Evolutionary conservation across 2,113 vertebrate genomes (phyloP), one percentile per base, ranked within the genome.

Genomic region (Gulo gulo): DNA sequence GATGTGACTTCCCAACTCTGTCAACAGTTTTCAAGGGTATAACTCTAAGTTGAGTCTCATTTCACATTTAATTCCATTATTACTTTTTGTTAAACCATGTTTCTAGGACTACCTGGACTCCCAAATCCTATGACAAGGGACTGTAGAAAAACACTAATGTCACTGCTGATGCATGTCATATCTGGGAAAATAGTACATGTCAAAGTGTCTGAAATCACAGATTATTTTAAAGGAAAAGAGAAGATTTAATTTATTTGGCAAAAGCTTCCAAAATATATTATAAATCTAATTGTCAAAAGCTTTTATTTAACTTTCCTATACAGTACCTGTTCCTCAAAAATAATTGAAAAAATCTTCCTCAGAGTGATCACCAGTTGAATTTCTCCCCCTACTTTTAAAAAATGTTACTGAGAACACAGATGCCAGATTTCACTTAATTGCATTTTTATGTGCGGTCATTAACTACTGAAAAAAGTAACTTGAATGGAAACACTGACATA

Each of bases 401-500:
- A 98, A 98, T 94, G 76, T 98, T 98, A 63, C 97, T 98, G 97
- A 97, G 97, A 98, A 98, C 91, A 84, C 76, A 90, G 94, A 98
- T 98, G 98, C 98, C 98, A 99, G 98, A 98, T 98, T 99, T 98
- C 98, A 98, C 97, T 97, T 98, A 98, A 98, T 98, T 98, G 97
- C 97, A 93, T 98, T 98, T 99, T 99, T 99, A 99, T 98, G 97
- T 96, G 78, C 4, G 90, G 95, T 98, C 98, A 97, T 99, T 99
- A 99, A 99, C 97, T 98, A 97, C 98, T 84, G 50, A 98, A 98
- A 97, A 87, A 96, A 97, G 97, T 95, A 91, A 97, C 95, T 98
- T 98, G 97, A 98, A 98, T 99, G 98, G 99, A 99, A 99, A 99
- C 98, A 98, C 97, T 99, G 98, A 99, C 98, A 98, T 97, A 98